Evolutionary conservation across 2,888 invertebrate species (phyloP).

Genomic region (Agrochola lota): DNA sequence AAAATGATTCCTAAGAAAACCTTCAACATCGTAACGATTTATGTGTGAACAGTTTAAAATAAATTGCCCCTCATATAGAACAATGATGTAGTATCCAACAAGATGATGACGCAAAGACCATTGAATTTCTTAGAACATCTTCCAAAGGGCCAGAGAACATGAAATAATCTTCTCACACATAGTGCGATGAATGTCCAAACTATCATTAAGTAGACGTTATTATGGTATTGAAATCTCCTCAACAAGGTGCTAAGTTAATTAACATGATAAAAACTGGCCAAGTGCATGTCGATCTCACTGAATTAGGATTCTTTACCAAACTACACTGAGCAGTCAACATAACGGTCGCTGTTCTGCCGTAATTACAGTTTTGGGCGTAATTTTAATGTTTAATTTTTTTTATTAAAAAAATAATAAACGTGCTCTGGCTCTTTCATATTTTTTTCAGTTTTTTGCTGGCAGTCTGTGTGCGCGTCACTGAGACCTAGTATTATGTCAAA

Average conservation of each 20-base stretch:
- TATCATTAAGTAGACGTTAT: not conserved
- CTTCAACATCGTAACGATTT: conserved; percentile 24
- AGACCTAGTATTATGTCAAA: no score
- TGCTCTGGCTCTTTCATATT: not conserved
- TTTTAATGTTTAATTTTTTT: no score
- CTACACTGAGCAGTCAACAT: no score
- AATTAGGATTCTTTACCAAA: not conserved
- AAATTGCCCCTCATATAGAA: conserved; percentile 29
- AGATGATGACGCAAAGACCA: conserved; percentile 40
- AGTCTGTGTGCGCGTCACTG: not conserved
- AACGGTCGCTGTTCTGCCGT: not conserved
- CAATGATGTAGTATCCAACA: conserved; percentile 37
- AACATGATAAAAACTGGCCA: not conserved
- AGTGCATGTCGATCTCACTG: not conserved
- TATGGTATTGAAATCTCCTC: not conserved
- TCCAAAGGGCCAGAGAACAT: conserved; percentile 28
- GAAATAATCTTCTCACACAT: conserved; percentile 17
- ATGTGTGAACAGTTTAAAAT: conserved; percentile 39
- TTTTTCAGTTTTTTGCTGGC: not conserved
- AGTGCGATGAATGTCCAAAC: not conserved
- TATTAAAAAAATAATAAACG: no score
- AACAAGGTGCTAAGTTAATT: not conserved
- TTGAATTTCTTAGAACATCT: conserved; percentile 28
- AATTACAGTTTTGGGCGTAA: not conserved
- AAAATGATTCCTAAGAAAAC: conserved; percentile 20